Base-by-base conservation (phyloP, 2,113 vertebrate species). In the Uropsilus gracilis region DNA sequence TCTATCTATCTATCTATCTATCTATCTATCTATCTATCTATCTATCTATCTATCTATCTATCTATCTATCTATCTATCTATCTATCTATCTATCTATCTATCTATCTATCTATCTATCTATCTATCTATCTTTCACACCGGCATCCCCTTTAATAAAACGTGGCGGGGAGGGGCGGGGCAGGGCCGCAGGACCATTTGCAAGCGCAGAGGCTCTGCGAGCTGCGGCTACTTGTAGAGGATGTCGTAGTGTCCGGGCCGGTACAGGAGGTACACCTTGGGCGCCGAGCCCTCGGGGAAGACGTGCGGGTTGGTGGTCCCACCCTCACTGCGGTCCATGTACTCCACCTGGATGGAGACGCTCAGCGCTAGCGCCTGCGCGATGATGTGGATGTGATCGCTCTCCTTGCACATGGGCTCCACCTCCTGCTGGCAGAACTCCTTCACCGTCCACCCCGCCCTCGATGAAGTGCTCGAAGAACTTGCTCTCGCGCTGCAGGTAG, bases 311-410 rank as follows among this genome's bases (percentile, higher is more conserved):
- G 99, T 99, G 90, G 99, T 98, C 64, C 99, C 99, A 5, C 99
- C 99, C 96, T 99, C 99, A 0, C 99, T 99, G 77, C 99, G 98
- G 97, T 99, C 99, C 99, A 99, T 99, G 98, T 99, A 99, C 95
- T 99, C 99, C 98, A 99, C 99, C 97, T 99, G 98, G 97, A 99
- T 99, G 96, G 99, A 98, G 92, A 99, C 98, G 59, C 98, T 97
- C 90, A 99, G 98, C 59, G 99, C 99, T 98, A 99, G 99, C 28
- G 99, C 99, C 97, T 99, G 98, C 13, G 99, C 99, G 91, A 99
- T 99, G 98, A 99, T 99, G 98, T 99, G 99, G 98, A 99, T 99
- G 97, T 99, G 99, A 98, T 99, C 99, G 8, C 99, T 99, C 98
- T 99, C 99, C 98, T 99, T 99, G 86, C 99, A 99, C 99, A 99